Evolutionary conservation across 1,140 invertebrate genomes (phyloP), one percentile per base, ranked within the genome.

Genomic region (Lanistes nyassanus): DNA sequence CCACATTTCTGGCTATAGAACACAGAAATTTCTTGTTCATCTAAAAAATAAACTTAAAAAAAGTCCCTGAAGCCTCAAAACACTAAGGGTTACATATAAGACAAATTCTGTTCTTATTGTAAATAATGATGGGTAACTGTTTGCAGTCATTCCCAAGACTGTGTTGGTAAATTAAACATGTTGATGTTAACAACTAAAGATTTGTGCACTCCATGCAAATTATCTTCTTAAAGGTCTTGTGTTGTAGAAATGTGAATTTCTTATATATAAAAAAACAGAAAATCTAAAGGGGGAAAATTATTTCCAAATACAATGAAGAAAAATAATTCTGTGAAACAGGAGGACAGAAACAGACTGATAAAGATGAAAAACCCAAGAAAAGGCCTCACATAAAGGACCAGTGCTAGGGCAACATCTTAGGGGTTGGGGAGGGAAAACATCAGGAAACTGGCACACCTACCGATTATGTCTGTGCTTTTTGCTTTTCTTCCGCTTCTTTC

Each of bases 401-500:
- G 42, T 23, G 9, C 42, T 53, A 67, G 53, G 11, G 23, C 42
- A 72, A 26, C 34, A 60, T 60, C 19, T n/a, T 36, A 36, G 7
- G 47, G n/a, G n/a, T n/a, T n/a, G n/a, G n/a, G n/a, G n/a, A n/a
- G n/a, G n/a, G 23, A 11, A 66, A 37, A 66, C 29, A 29, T n/a
- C 13, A 31, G 37, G 36, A 68, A 37, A 69, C 65, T 2, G 11
- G 34, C 13, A 58, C 26, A 86, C 84, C 75, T 86, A 87, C 85
- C 85, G 84, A 83, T 83, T 81, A 75, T 82, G 81, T 65, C 79
- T 85, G 76, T 83, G 85, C 80, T 87, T 87, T 79, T 85, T 87
- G 55, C 83, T 82, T 74, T 87, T 88, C 83, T 89, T 89, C 69
- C 87, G 87, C 78, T 87, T 89, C 64, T 89, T 79, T 74, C 77